Conservation (phyloP, 2,113 vertebrate genomes). For the Phalacrocorax pelagicus region DNA sequence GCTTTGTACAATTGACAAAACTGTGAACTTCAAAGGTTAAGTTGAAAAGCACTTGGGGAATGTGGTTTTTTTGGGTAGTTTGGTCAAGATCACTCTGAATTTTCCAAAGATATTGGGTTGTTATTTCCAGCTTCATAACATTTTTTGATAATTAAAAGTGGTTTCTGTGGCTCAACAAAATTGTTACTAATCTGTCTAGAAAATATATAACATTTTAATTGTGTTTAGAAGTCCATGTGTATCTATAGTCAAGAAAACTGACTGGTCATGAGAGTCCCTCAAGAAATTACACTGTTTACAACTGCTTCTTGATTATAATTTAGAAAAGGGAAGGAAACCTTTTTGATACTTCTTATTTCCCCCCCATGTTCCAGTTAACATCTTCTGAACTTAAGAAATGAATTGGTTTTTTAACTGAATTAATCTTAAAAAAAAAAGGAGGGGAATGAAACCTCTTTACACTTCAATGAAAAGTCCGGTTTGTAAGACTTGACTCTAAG, state of each 20-base stretch:
- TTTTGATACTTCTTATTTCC: neutral
- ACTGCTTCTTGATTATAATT: neutral
- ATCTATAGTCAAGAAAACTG: neutral
- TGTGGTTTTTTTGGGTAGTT: neutral
- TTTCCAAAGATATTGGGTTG: neutral
- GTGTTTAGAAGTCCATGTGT: neutral
- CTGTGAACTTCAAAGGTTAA: neutral
- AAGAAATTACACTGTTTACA: neutral
- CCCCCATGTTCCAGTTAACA: neutral
- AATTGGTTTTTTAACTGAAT: neutral
- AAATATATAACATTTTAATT: neutral
- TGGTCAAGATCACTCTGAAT: neutral
- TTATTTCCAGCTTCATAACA: neutral
- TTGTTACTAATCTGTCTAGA: neutral
- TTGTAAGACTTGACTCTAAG: neutral
- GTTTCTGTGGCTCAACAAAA: neutral
- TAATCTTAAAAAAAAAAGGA: neutral
- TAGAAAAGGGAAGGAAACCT: neutral
- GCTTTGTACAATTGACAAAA: neutral
- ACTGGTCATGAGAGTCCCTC: accelerated
- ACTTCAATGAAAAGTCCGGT: neutral
- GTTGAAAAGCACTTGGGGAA: neutral
- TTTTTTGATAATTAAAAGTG: neutral
- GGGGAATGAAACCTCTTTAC: neutral
- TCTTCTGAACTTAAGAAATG: neutral